Conservation (phyloP, 2,113 vertebrate genomes). For the Zingel zingel region DNA sequence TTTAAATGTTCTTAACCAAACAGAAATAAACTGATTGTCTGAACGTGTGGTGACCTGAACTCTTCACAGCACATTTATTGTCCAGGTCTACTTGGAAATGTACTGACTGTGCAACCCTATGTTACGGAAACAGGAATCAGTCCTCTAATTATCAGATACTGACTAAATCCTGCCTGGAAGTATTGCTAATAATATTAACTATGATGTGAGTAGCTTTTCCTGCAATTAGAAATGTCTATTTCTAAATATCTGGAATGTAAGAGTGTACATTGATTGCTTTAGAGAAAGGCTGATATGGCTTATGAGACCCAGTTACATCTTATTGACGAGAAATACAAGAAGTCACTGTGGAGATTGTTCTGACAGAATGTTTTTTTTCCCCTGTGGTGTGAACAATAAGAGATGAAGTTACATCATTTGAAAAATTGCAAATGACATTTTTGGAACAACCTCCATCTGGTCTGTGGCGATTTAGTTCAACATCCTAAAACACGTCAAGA, state of each 20-base stretch:
- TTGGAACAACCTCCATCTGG: conserved; percentile 76
- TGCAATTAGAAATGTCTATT: conserved; percentile 17
- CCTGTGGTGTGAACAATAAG: conserved; percentile 62
- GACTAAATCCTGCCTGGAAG: conserved; percentile 25
- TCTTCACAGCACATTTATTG: conserved; percentile 8
- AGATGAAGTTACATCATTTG: conserved; percentile 74
- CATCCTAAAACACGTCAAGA: conserved; percentile 56
- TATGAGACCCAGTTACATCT: conserved; percentile 63
- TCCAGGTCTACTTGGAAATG: background rate
- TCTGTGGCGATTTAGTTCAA: conserved; percentile 64
- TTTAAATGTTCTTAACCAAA: conserved; percentile 10
- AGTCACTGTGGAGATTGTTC: conserved; percentile 72
- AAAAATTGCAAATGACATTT: conserved; percentile 73
- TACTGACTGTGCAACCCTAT: background rate
- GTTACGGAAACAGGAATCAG: conserved; percentile 10
- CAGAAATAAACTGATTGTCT: background rate
- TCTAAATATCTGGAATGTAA: conserved; percentile 41
- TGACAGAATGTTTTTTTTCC: conserved; percentile 61
- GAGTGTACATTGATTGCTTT: conserved; percentile 34
- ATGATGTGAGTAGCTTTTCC: background rate
- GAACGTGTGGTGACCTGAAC: background rate
- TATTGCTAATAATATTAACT: conserved; percentile 33
- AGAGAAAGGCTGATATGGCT: conserved; percentile 31
- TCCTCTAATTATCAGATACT: conserved; percentile 17
- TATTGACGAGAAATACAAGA: conserved; percentile 54